phyloP scores from a whole-genome alignment of 1,140 invertebrate species.

The Oryctes rhinoceros region DNA sequence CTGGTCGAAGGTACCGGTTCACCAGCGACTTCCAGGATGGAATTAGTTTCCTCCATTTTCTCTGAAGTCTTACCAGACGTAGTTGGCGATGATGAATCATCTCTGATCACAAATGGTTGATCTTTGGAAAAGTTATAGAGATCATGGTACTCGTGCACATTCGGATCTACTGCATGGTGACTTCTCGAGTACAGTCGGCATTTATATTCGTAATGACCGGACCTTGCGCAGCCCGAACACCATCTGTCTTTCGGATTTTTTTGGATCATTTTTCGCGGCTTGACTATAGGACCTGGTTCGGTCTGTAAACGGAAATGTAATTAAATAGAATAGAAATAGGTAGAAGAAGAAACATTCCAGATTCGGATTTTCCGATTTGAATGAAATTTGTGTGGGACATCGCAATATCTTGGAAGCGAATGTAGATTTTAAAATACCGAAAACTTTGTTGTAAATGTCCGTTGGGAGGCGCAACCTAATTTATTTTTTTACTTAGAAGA shows the following conservation, averaged over 20 bases:
- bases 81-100: not conserved
- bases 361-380: constrained; percentile 55
- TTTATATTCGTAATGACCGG: constrained; percentile 69
- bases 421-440: too few species aligned
- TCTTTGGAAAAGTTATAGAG: constrained; percentile 43
- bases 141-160: constrained; percentile 49
- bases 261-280: not conserved
- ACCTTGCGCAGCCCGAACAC: constrained; percentile 71
- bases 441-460: too few species aligned
- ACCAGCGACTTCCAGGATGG: not conserved
- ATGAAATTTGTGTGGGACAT: too few species aligned
- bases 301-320: not conserved
- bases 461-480: too few species aligned
- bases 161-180: constrained; percentile 46
- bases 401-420: too few species aligned
- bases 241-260: constrained; percentile 47
- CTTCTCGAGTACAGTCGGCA: constrained; percentile 58
- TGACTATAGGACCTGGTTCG: constrained; percentile 24
- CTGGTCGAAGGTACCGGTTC: not conserved
- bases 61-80: not conserved
- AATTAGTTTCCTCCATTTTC: not conserved
- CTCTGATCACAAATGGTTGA: constrained; percentile 22
- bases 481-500: too few species aligned
- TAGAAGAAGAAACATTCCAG: constrained; percentile 43
- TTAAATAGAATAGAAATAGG: too few species aligned